Conservation (phyloP, 2,113 vertebrate species). For the Notiomystis cincta region DNA sequence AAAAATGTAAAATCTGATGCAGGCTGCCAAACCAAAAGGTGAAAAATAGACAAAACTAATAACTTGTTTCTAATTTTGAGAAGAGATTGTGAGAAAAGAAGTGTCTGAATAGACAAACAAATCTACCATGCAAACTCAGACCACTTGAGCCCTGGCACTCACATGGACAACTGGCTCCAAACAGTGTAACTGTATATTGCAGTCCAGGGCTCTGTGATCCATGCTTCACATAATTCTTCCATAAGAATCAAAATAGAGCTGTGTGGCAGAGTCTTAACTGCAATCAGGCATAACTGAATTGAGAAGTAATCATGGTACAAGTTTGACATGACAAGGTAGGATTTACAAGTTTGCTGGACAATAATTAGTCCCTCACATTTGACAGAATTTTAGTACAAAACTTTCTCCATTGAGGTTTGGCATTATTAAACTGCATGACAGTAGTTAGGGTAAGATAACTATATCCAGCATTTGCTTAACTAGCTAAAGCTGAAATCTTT, state of each 20-base stretch:
- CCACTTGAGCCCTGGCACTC: background rate
- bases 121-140: background rate
- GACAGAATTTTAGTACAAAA: background rate
- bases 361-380: background rate
- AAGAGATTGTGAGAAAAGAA: background rate
- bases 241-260: background rate
- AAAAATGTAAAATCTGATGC: background rate
- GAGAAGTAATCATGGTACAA: background rate
- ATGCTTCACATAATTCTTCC: background rate
- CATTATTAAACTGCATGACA: background rate
- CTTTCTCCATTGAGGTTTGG: background rate
- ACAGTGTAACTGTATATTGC: accelerated
- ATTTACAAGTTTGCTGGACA: background rate
- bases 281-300: background rate
- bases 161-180: background rate
- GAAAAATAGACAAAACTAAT: background rate
- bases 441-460: background rate
- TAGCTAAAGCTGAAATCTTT: background rate
- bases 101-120: background rate
- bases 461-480: background rate
- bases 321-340: background rate
- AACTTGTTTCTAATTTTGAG: background rate
- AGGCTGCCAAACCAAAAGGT: background rate
- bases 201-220: background rate
- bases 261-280: background rate